Conservation (phyloP, 2,113 vertebrate species). For the Azemiops feae region DNA sequence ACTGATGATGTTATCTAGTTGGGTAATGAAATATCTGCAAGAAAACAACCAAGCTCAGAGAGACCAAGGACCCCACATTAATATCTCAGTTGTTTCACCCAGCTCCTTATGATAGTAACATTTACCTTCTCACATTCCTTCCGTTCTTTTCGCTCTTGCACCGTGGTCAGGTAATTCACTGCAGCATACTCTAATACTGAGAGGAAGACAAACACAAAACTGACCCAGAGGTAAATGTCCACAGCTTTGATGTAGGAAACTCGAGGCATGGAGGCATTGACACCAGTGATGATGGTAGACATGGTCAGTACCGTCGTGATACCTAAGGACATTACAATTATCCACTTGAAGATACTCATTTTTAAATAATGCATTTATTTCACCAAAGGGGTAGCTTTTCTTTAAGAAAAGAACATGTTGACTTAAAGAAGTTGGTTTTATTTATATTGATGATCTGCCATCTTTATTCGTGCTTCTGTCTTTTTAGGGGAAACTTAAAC, state of each 20-base stretch:
- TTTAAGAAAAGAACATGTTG: not conserved
- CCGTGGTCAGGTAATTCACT: conserved; percentile 91
- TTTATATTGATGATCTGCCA: not conserved
- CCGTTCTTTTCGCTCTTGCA: conserved; percentile 84
- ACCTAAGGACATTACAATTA: conserved; percentile 55
- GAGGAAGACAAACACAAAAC: conserved; percentile 97
- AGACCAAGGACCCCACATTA: not conserved
- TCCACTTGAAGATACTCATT: not conserved
- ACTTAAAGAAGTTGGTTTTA: not conserved
- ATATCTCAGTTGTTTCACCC: not conserved
- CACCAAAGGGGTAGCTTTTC: not conserved
- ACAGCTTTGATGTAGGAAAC: conserved; percentile 98
- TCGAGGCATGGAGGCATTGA: conserved; percentile 96
- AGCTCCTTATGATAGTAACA: accelerated
- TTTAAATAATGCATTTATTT: not conserved
- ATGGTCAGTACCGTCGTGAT: conserved; percentile 83
- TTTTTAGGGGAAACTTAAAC: not conserved
- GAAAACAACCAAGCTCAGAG: not conserved
- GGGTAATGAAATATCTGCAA: not conserved
- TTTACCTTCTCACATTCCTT: conserved; percentile 82
- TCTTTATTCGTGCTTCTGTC: not conserved
- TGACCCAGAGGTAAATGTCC: conserved; percentile 98
- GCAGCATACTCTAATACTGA: conserved; percentile 94
- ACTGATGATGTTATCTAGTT: not conserved
- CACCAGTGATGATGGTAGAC: conserved; percentile 89